Evolutionary conservation across 2,888 invertebrate genomes (phyloP).

Genomic region (Spodoptera picta): DNA sequence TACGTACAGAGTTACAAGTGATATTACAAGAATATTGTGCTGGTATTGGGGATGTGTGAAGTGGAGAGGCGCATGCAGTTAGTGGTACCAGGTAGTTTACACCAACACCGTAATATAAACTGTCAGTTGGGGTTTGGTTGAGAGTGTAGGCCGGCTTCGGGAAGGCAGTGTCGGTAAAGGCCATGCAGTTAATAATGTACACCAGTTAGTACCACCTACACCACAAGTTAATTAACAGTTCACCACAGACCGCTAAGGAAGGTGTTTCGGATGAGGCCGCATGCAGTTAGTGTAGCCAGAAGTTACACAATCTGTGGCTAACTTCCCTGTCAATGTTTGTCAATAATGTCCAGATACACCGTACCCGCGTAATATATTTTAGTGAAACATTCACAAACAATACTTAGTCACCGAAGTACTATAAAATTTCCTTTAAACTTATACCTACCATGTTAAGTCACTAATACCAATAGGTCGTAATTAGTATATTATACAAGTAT

Average conservation of each 20-base stretch:
- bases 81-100: slow-evolving; percentile 63
- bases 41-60: slow-evolving; percentile 67
- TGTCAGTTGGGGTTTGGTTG: slow-evolving; percentile 8
- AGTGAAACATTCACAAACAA: slow-evolving; percentile 34
- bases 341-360: slow-evolving; percentile 28
- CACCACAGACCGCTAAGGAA: slow-evolving; percentile 73
- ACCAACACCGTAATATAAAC: slow-evolving; percentile 66
- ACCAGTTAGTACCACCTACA: slow-evolving; percentile 69
- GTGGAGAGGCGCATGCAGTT: slow-evolving; percentile 80
- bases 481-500: slow-evolving; percentile 62
- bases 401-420: slow-evolving; percentile 44
- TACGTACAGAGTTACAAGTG: slow-evolving; percentile 16
- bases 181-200: slow-evolving; percentile 72
- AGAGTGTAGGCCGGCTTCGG: slow-evolving; percentile 59
- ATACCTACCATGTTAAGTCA: slow-evolving; percentile 49
- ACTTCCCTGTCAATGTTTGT: slow-evolving; percentile 20
- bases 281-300: slow-evolving; percentile 72
- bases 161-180: slow-evolving; percentile 65
- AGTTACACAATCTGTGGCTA: slow-evolving; percentile 65
- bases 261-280: slow-evolving; percentile 72
- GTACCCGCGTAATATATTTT: slow-evolving; percentile 40
- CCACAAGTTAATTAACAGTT: slow-evolving; percentile 42
- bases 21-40: slow-evolving; percentile 52
- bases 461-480: slow-evolving; percentile 64
- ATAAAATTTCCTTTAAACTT: slow-evolving; percentile 37